Base-by-base conservation (phyloP, 64 coral and sea anemone species). In the Montipora capricornis region DNA sequence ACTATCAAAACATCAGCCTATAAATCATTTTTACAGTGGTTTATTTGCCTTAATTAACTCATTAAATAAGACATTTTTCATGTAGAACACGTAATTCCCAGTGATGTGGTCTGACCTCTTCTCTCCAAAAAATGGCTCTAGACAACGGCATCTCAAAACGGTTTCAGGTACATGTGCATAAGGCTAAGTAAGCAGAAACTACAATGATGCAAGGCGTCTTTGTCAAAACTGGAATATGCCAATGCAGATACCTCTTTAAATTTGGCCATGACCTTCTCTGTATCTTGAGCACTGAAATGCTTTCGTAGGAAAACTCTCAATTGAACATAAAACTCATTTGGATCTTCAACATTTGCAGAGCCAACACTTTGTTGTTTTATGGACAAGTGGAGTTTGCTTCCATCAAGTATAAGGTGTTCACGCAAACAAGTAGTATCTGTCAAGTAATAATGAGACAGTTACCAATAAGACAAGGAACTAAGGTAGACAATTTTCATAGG, bases 241-340 rank as follows among this genome's bases (percentile, higher is more conserved):
- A 37, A 37, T 37, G 37, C 37, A 37, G 37, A 37, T 37, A 37
- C 95, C 95, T 96, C 90, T 58, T 50, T 93, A 73, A 87, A 96
- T 48, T 93, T 93, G 8, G 64, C 29, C 15, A 96, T 67, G n/a
- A 96, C 95, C 44, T 81, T 76, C 55, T 96, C 95, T 82, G 91
- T 66, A 87, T 96, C 95, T 44, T 87, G 57, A 22, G 93, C 87
- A n/a, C 49, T 96, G 44, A 96, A 93, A 53, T 96, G 95, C 8
- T 26, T 11, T 71, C 71, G 55, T 14, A 96, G 17, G 20, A 96
- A 80, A 16, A 13, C 78, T 52, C 17, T 82, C 73, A 96, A 61
- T 52, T 90, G 77, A 46, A 8, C 19, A 88, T 87, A 93, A 16
- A 96, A 93, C 55, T 93, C 91, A 51, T 51, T 49, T 44, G 52